These are phyloP conservation scores for Coenonympha arcania DNA, from an alignment of 2,888 invertebrate genomes.

Conservation along the genomic window DNA sequence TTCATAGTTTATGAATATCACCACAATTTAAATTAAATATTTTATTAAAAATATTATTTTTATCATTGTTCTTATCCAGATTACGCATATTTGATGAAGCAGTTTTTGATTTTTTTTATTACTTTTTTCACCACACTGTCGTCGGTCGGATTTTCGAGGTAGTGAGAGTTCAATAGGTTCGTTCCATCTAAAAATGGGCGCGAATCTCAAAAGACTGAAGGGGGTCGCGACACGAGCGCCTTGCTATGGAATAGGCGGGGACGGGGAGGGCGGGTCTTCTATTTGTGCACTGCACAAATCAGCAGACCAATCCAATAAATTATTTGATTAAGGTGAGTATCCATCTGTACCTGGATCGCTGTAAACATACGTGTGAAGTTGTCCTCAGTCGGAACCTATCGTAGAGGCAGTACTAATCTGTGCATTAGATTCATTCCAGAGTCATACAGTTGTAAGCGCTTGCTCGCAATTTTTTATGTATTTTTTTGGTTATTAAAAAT, in stretches of 20 bases:
- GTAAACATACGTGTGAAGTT: conserved; percentile 46
- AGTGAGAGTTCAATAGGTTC: conserved; percentile 50
- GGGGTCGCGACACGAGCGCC: conserved; percentile 53
- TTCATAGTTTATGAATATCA: background rate
- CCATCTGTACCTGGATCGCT: conserved; percentile 55
- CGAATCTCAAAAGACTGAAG: conserved; percentile 72
- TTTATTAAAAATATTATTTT: background rate
- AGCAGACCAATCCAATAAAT: conserved; percentile 72
- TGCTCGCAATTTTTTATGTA: background rate
- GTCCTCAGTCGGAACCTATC: conserved; percentile 39
- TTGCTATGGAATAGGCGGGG: conserved; percentile 36
- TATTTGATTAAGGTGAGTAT: conserved; percentile 73
- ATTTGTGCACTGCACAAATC: conserved; percentile 72
- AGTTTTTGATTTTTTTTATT: background rate
- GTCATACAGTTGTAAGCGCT: conserved; percentile 14
- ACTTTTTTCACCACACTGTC: background rate
- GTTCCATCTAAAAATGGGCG: conserved; percentile 72
- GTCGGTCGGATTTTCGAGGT: background rate
- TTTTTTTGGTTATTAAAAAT: no score
- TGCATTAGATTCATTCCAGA: conserved; percentile 25
- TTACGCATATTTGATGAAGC: conserved; percentile 29
- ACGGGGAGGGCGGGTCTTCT: conserved; percentile 51
- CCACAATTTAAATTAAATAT: background rate
- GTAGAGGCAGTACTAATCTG: conserved; percentile 33
- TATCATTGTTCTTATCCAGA: conserved; percentile 9